Evolutionary conservation across 2,888 invertebrate genomes (phyloP), one percentile per base, ranked within the genome.

Genomic region (Drosophila quinaria): DNA sequence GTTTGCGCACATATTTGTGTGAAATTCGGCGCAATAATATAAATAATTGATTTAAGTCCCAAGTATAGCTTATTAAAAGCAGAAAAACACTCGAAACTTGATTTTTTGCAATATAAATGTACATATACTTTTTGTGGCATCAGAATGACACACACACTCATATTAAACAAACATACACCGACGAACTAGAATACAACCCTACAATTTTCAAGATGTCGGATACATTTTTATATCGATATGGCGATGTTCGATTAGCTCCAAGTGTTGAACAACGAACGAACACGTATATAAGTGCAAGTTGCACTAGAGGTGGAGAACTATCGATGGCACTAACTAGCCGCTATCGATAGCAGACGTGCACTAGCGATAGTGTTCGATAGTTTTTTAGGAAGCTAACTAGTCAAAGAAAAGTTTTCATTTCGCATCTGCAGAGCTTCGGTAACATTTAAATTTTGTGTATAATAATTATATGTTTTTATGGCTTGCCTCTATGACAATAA

Each of bases 151-250:
- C 44, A 55, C 25, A 64, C 41, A 46, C 35, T 19, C 19, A 49
- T 37, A 42, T 49, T 55, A 65, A 63, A 70, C 65, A 60, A 78
- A 68, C 59, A 77, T n/a, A 62, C 52, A 61, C 49, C 62, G 58
- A 63, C 42, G 19, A 33, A 25, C 11, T 19, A n/a, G 15, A 77
- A 68, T 68, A 42, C 78, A 77, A 58, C 78, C 39, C 62, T 72
- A 13, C n/a, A 15, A 55, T 56, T 41, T 77, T 39, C 56, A 58
- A 68, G 46, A 75, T 68, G 62, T 67, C 61, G 44, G 70, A 35
- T 29, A 29, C 29, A 29, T 29, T 29, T 29, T 29, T 8, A 29
- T 29, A 29, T 29, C 29, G 29, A 29, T 29, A 29, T 8, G 29
- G 29, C 8, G 29, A 29, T 29, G 19, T 54, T 47, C 55, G 31